These are phyloP conservation scores for Eulimnadia texana DNA, from an alignment of 1,140 invertebrate species.

Conservation along the genomic window DNA sequence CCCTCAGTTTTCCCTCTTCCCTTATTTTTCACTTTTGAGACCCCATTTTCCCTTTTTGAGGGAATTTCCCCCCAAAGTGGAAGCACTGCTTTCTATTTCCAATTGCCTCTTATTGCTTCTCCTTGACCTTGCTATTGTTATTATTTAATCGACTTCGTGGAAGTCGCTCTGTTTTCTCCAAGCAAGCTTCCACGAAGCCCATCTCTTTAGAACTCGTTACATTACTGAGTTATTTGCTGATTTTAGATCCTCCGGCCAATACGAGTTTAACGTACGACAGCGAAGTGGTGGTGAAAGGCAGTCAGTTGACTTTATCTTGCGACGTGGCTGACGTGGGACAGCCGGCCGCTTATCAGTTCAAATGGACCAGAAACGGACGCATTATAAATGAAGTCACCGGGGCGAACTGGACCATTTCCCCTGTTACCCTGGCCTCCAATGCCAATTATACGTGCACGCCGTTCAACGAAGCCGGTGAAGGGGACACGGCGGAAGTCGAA, in stretches of 20 bases:
- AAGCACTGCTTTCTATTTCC: too few species aligned
- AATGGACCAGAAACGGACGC: conserved; percentile 60
- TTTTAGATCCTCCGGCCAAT: conserved; percentile 53
- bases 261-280: conserved; percentile 55
- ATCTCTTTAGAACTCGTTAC: neutral
- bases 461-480: conserved; percentile 62
- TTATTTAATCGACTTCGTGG: too few species aligned
- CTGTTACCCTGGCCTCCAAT: conserved; percentile 60
- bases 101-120: too few species aligned
- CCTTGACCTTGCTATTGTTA: neutral
- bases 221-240: conserved; percentile 7
- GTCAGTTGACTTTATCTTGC: conserved; percentile 58
- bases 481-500: conserved; percentile 48
- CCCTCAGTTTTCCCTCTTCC: too few species aligned
- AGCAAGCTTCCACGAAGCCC: too few species aligned
- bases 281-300: conserved; percentile 57
- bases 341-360: conserved; percentile 53
- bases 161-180: too few species aligned
- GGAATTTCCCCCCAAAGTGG: too few species aligned
- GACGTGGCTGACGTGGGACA: conserved; percentile 62
- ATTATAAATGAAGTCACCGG: conserved; percentile 53
- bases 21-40: too few species aligned
- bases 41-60: too few species aligned
- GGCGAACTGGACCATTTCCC: conserved; percentile 56
- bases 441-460: conserved; percentile 77